Evolutionary conservation across 2,113 vertebrate genomes (phyloP), one percentile per base, ranked within the genome.

Genomic region (Megaceryle maxima): DNA sequence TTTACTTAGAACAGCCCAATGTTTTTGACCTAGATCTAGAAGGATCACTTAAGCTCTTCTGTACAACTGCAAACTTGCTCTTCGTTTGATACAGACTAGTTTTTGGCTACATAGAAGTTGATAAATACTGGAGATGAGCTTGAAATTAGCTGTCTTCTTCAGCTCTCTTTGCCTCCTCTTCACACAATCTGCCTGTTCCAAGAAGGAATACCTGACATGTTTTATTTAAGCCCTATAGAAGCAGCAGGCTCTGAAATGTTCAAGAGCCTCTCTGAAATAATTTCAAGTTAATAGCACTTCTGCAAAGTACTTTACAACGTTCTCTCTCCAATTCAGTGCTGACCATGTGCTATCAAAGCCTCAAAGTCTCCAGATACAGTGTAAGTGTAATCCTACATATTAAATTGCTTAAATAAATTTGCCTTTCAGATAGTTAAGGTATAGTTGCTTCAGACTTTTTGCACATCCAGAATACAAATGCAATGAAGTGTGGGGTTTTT

Each of bases 201-300:
- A 24, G 67, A 70, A 78, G 28, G 55, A 92, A 60, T 56, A 78
- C 60, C 64, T 80, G 63, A 51, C n/a, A 77, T 59, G 6, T 90
- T 91, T 88, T 55, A 39, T 43, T 90, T 90, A 87, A 93, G 46
- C 33, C 9, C 4, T 8, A 6, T 70, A 64, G 57, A 93, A 83
- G 68, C 33, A 69, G 16, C 50, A 74, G 57, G 26, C 25, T 88
- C 39, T 67, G 50, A 90, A 86, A 55, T 28, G 39, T 92, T 96
- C 56, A 78, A 88, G 86, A 78, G 59, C 60, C 82, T 87, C 67
- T 82, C 29, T 59, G 35, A 90, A 86, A 77, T 80, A 11, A 53
- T 94, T 96, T 77, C 25, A 86, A 86, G 46, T 92, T 90, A 93
- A 95, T 75, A 77, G 64, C 81, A 70, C 59, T 92, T 83, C 55